Percentiles rank a stretch among this genome's conserved stretches.
These are phyloP conservation scores for Heliconius charithonia DNA, from an alignment of 2,888 invertebrate species.

Conservation along the genomic window DNA sequence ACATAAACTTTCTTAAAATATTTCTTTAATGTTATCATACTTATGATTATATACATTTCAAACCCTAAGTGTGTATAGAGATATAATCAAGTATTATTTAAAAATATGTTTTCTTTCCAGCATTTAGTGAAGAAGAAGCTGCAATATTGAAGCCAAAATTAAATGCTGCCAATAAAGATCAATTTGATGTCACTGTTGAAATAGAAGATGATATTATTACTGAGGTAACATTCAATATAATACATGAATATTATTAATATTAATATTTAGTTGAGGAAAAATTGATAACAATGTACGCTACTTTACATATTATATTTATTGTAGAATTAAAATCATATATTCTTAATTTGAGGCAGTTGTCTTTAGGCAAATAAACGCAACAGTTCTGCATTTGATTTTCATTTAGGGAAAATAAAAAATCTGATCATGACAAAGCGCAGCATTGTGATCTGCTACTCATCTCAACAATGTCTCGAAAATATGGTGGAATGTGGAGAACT, in stretches of 20 bases:
- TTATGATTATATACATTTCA: background rate
- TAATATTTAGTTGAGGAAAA: too few relatives aligned
- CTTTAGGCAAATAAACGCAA: too few relatives aligned
- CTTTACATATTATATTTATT: background rate
- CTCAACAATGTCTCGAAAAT: background rate
- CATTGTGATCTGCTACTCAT: too few relatives aligned
- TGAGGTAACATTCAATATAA: slow-evolving; percentile 72
- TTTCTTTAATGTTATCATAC: background rate
- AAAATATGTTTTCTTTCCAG: slow-evolving; percentile 51
- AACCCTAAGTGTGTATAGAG: background rate
- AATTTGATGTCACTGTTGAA: slow-evolving; percentile 60
- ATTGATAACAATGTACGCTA: too few relatives aligned
- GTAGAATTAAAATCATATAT: background rate
- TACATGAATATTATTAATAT: slow-evolving; percentile 17
- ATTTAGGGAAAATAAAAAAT: too few relatives aligned
- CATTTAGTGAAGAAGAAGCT: slow-evolving; percentile 61
- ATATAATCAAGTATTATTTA: background rate
- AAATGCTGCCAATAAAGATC: slow-evolving; percentile 54
- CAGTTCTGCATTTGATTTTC: too few relatives aligned
- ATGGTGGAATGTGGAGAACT: background rate
- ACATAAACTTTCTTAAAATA: too few relatives aligned
- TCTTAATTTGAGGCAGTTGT: background rate
- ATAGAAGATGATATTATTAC: slow-evolving; percentile 84
- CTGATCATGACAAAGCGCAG: too few relatives aligned
- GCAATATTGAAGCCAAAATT: slow-evolving; percentile 54